Evolutionary conservation across 2,888 invertebrate species (phyloP).

Genomic region (Rhodophaea formosa): DNA sequence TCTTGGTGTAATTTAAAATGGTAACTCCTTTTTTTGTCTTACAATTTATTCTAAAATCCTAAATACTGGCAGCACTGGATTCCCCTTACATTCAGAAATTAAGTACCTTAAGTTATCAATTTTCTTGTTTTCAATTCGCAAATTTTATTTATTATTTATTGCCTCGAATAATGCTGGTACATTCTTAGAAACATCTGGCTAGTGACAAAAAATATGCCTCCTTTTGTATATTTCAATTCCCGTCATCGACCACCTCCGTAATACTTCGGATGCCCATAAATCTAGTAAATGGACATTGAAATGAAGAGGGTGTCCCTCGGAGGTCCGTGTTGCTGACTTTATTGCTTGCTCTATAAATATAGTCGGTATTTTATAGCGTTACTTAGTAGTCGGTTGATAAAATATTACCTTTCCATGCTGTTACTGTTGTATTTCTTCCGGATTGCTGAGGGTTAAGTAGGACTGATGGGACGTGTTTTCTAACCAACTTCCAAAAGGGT

Average conservation of each 20-base stretch:
- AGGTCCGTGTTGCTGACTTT: conserved; percentile 40
- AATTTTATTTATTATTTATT: background rate
- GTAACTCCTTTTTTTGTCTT: too few relatives aligned
- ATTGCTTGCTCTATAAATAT: conserved; percentile 37
- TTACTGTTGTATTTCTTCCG: conserved; percentile 3
- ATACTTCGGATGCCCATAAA: conserved; percentile 50
- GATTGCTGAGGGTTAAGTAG: too few relatives aligned
- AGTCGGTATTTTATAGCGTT: conserved; percentile 8
- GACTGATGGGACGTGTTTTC: too few relatives aligned
- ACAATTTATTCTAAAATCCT: too few relatives aligned
- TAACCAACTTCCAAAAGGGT: too few relatives aligned
- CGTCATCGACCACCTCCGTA: conserved; percentile 44
- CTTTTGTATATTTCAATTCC: conserved; percentile 46
- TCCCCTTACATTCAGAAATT: too few relatives aligned
- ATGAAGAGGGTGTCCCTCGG: conserved; percentile 55
- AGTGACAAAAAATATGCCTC: background rate
- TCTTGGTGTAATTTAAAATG: too few relatives aligned
- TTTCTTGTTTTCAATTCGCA: background rate
- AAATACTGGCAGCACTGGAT: too few relatives aligned
- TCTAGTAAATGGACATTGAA: conserved; percentile 60
- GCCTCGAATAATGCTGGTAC: background rate
- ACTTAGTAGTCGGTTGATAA: conserved; percentile 8
- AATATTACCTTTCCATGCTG: conserved; percentile 14
- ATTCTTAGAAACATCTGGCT: conserved; percentile 10
- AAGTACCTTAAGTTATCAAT: too few relatives aligned